Evolutionary conservation across 2,797 vertebrate species (phyloP).

Genomic region (Hyperoplus immaculatus): DNA sequence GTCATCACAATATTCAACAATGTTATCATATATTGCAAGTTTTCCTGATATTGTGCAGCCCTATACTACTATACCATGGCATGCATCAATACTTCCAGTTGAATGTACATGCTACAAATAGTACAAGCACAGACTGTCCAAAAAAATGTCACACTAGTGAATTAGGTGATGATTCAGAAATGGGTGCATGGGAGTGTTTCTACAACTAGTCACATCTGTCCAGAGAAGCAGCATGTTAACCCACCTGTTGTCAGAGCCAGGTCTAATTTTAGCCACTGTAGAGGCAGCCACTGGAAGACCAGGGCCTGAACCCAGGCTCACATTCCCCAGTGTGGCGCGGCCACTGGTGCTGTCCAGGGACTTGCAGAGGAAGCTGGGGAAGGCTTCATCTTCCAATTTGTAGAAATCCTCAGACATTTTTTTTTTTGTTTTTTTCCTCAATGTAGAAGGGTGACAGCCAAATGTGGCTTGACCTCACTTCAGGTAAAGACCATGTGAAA

Average conservation of each 20-base stretch:
- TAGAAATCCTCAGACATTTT: slow-evolving; percentile 89
- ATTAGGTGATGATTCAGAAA: slow-evolving; percentile 11
- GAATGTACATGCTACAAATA: not conserved
- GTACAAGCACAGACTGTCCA: not conserved
- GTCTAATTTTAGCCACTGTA: slow-evolving; percentile 92
- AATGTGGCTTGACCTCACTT: slow-evolving; percentile 46
- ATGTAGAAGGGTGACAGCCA: slow-evolving; percentile 33
- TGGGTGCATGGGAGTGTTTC: slow-evolving; percentile 7
- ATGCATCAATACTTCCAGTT: not conserved
- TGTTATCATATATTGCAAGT: too few species aligned
- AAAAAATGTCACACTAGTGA: slow-evolving; percentile 5
- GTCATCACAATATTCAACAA: too few species aligned
- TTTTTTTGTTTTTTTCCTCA: slow-evolving; percentile 68
- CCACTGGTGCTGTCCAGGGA: slow-evolving; percentile 85
- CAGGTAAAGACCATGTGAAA: slow-evolving; percentile 63
- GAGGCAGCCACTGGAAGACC: slow-evolving; percentile 96
- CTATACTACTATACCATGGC: not conserved
- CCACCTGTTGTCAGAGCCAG: slow-evolving; percentile 88
- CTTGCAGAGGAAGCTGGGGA: slow-evolving; percentile 90
- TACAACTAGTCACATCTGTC: slow-evolving; percentile 56
- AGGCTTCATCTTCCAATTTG: slow-evolving; percentile 91
- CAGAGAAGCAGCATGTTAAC: slow-evolving; percentile 43
- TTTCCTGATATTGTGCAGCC: not conserved
- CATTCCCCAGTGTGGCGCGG: slow-evolving; percentile 86
- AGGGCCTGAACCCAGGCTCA: slow-evolving; percentile 90